Evolutionary conservation across 2,888 invertebrate genomes (phyloP).

Genomic region (Pogonocherus hispidulus): DNA sequence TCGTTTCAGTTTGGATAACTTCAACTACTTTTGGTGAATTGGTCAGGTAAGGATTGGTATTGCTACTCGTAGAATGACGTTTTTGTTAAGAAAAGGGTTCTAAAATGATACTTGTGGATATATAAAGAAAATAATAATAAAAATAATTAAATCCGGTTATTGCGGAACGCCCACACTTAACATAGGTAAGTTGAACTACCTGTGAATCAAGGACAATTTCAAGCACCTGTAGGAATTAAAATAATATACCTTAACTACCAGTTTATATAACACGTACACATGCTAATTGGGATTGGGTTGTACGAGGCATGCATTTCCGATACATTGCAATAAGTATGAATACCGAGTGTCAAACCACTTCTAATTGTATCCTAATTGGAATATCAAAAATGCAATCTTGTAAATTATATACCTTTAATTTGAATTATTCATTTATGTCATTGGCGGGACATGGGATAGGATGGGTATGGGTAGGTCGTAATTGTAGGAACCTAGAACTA

Average conservation of each 20-base stretch:
- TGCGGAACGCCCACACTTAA: slow-evolving; percentile 51
- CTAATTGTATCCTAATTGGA: background rate
- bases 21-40: slow-evolving; percentile 3
- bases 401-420: background rate
- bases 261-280: slow-evolving; percentile 29
- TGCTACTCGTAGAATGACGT: slow-evolving; percentile 36
- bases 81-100: slow-evolving; percentile 36
- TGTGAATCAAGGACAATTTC: slow-evolving; percentile 54
- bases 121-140: background rate
- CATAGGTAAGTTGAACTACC: slow-evolving; percentile 55
- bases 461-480: too few species aligned
- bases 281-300: slow-evolving; percentile 5
- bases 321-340: background rate
- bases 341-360: background rate
- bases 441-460: background rate
- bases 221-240: slow-evolving; percentile 58
- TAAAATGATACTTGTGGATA: slow-evolving; percentile 13
- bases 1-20: slow-evolving; percentile 23
- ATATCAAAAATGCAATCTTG: background rate
- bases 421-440: background rate
- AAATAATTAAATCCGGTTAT: slow-evolving; percentile 42
- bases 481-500: too few species aligned
- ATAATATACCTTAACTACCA: slow-evolving; percentile 8
- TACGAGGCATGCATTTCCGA: slow-evolving; percentile 12
- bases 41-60: slow-evolving; percentile 35